Percentiles rank a stretch among this genome's conserved stretches.
Evolutionary conservation across 1,140 invertebrate species (phyloP).

Genomic region (Ceratosolen fusciceps): DNA sequence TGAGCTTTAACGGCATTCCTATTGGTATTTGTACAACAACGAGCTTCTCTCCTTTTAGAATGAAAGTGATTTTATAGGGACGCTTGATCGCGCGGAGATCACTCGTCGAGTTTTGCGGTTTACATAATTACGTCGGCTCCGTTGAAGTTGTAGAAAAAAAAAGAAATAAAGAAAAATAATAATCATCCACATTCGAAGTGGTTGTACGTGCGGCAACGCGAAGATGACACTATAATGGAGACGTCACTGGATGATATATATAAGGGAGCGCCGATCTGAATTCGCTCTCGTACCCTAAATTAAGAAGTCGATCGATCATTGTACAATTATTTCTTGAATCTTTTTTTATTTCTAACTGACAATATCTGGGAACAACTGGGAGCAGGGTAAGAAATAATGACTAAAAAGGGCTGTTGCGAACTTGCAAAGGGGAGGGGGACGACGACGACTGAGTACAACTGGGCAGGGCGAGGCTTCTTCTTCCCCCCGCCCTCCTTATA

Average conservation of each 20-base stretch:
- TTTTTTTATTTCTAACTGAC: constrained; percentile 13
- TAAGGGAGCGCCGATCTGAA: too few relatives aligned
- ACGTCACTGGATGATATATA: too few relatives aligned
- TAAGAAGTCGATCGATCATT: background rate
- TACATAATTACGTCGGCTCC: too few relatives aligned
- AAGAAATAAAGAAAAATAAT: too few relatives aligned
- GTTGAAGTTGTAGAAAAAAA: too few relatives aligned
- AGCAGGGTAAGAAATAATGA: constrained; percentile 11
- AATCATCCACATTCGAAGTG: too few relatives aligned
- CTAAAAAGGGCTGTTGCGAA: constrained; percentile 1
- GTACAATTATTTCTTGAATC: constrained; percentile 7
- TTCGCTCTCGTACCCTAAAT: too few relatives aligned
- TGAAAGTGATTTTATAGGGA: too few relatives aligned
- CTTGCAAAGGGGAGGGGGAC: constrained; percentile 12
- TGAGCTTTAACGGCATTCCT: constrained; percentile 6
- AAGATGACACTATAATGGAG: too few relatives aligned
- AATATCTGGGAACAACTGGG: constrained; percentile 3
- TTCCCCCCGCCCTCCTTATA: background rate
- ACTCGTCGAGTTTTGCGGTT: too few relatives aligned
- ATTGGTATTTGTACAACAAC: constrained; percentile 5
- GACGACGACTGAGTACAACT: background rate
- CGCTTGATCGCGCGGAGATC: too few relatives aligned
- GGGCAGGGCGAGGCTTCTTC: constrained; percentile 8
- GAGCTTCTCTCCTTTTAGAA: background rate
- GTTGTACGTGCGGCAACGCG: too few relatives aligned